Evolutionary conservation across 2,888 invertebrate genomes (phyloP).

Genomic region (Cheilosia variabilis): DNA sequence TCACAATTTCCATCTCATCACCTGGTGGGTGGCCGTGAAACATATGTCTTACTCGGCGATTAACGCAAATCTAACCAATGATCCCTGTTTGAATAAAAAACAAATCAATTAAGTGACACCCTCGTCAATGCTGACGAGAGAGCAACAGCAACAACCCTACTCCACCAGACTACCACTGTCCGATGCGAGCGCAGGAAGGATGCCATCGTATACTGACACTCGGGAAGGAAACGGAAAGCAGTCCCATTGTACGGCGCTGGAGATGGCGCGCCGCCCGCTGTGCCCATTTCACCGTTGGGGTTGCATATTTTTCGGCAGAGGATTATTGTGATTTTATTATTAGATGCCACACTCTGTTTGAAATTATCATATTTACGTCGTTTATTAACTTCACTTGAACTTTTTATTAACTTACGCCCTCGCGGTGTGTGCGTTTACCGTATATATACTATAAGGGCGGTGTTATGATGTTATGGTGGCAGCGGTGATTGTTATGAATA

Average conservation of each 20-base stretch:
- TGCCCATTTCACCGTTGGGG: slow-evolving; percentile 73
- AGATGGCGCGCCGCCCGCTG: slow-evolving; percentile 71
- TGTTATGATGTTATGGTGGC: slow-evolving; percentile 58
- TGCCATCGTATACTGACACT: slow-evolving; percentile 78
- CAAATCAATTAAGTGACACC: slow-evolving; percentile 82
- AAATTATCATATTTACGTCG: slow-evolving; percentile 84
- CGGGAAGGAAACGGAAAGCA: slow-evolving; percentile 72
- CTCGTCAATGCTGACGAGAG: slow-evolving; percentile 65
- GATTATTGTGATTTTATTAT: slow-evolving; percentile 84
- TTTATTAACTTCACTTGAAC: slow-evolving; percentile 84
- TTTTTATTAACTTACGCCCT: slow-evolving; percentile 76
- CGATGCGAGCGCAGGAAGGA: slow-evolving; percentile 80
- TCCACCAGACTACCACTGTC: slow-evolving; percentile 60
- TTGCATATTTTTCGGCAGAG: slow-evolving; percentile 76
- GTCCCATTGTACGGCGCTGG: slow-evolving; percentile 62
- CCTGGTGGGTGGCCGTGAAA: slow-evolving; percentile 74
- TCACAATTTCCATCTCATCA: slow-evolving; percentile 55
- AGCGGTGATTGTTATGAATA: slow-evolving; percentile 70
- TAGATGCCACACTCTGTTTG: slow-evolving; percentile 84
- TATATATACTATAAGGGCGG: background rate
- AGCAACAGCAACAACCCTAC: slow-evolving; percentile 54
- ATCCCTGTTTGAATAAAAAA: slow-evolving; percentile 83
- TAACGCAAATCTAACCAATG: slow-evolving; percentile 80
- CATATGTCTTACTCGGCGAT: slow-evolving; percentile 76
- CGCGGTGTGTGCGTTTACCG: slow-evolving; percentile 11